These are phyloP conservation scores for Leptogaster cylindrica DNA, from an alignment of 2,888 invertebrate species.

Conservation along the genomic window DNA sequence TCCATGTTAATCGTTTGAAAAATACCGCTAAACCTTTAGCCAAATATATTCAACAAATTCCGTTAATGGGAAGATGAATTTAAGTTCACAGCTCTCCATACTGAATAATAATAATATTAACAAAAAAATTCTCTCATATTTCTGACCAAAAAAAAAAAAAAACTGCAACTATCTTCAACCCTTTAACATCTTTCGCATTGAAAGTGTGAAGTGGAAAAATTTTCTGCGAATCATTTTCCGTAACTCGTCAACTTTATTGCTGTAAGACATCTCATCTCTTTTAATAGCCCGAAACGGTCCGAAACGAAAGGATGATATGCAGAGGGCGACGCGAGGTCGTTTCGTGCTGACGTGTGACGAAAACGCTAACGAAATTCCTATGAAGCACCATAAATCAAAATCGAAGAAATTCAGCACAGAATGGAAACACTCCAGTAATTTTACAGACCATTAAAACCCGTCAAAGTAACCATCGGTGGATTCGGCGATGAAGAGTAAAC, in stretches of 20 bases:
- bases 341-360: slow-evolving; percentile 1
- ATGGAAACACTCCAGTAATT: slow-evolving; percentile 37
- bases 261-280: slow-evolving; percentile 23
- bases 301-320: neutral
- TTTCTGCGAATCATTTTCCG: slow-evolving; percentile 10
- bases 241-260: neutral
- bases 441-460: slow-evolving; percentile 36
- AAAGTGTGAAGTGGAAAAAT: slow-evolving; percentile 14
- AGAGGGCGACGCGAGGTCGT: neutral
- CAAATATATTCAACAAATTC: too few species aligned
- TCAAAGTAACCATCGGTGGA: slow-evolving; percentile 17
- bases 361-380: slow-evolving; percentile 18
- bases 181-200: too few species aligned
- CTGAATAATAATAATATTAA: too few species aligned
- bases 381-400: slow-evolving; percentile 33
- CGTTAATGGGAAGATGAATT: too few species aligned
- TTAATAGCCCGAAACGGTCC: slow-evolving; percentile 22
- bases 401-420: slow-evolving; percentile 32
- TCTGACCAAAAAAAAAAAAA: too few species aligned
- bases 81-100: too few species aligned
- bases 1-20: too few species aligned
- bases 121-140: too few species aligned
- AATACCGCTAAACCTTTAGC: too few species aligned
- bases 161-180: too few species aligned
- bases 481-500: slow-evolving; percentile 15